Conservation (phyloP, 1,140 invertebrate species). For the Episyrphus balteatus region DNA sequence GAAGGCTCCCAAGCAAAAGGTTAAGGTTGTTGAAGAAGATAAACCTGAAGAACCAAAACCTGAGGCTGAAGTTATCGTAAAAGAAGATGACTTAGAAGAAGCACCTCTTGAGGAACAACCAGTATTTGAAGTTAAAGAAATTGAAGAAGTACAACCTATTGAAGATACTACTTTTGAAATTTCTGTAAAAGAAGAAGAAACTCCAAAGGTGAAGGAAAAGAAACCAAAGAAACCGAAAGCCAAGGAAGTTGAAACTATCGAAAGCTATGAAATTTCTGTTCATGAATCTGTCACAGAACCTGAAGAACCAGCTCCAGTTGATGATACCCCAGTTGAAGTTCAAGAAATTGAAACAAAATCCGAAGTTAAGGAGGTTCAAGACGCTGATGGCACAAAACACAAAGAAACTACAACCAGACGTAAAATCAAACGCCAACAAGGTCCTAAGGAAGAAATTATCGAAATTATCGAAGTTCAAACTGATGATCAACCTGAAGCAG, state of each 20-base stretch:
- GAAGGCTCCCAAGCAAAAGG: slow-evolving; percentile 4
- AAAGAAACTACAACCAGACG: slow-evolving; percentile 37
- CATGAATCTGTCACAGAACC: slow-evolving; percentile 13
- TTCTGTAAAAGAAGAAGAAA: slow-evolving; percentile 10
- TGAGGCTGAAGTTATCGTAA: background rate
- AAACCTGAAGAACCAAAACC: slow-evolving; percentile 7
- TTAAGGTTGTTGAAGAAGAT: slow-evolving; percentile 7
- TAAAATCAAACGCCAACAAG: slow-evolving; percentile 32
- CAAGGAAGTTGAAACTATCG: slow-evolving; percentile 7
- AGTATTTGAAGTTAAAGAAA: background rate
- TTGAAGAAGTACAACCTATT: slow-evolving; percentile 11
- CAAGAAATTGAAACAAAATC: slow-evolving; percentile 26
- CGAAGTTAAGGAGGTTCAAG: slow-evolving; percentile 22
- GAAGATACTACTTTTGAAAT: slow-evolving; percentile 6
- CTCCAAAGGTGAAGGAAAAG: background rate
- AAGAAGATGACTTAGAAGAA: background rate
- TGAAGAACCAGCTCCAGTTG: slow-evolving; percentile 4
- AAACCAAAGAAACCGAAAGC: slow-evolving; percentile 1
- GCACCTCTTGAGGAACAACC: background rate
- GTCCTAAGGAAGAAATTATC: slow-evolving; percentile 28
- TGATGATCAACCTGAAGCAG: slow-evolving; percentile 32
- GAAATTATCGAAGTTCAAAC: slow-evolving; percentile 36
- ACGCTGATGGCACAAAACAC: slow-evolving; percentile 25
- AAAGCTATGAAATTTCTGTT: slow-evolving; percentile 12
- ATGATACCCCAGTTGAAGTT: slow-evolving; percentile 6